A percentile compares a stretch with the other conserved stretches of the same genome.
These are phyloP conservation scores for Champsocephalus gunnari DNA, from an alignment of 2,797 vertebrate species.

Conservation along the genomic window DNA sequence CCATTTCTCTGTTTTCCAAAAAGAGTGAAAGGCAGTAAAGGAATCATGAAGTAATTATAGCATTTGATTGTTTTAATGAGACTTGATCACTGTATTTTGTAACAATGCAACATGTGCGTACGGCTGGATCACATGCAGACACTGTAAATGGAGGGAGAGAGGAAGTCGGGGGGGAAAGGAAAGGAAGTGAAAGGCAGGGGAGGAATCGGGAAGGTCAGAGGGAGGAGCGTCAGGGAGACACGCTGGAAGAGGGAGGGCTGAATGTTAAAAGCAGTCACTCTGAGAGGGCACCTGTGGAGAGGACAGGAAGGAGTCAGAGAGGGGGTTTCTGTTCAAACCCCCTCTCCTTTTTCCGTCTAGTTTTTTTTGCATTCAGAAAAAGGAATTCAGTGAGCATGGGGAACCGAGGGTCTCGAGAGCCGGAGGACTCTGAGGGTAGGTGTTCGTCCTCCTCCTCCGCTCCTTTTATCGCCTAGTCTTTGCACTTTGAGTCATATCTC, in stretches of 20 bases:
- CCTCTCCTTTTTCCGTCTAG: conserved; percentile 36
- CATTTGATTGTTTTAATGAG: no score
- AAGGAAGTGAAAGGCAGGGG: conserved; percentile 21
- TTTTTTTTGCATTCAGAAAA: conserved; percentile 27
- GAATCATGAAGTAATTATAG: no score
- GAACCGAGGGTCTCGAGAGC: conserved; percentile 78
- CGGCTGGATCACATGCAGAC: background rate
- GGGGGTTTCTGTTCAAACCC: conserved; percentile 62
- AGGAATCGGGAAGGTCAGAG: conserved; percentile 74
- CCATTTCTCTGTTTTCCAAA: no score
- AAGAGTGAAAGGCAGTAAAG: no score
- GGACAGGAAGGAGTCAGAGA: conserved; percentile 59
- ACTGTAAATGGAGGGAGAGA: conserved; percentile 14
- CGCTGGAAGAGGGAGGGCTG: conserved; percentile 65
- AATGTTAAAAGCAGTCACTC: conserved; percentile 67
- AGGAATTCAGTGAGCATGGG: conserved; percentile 75
- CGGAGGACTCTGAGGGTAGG: conserved; percentile 80
- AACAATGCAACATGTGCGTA: no score
- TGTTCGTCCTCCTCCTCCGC: conserved; percentile 39
- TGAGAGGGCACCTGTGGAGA: conserved; percentile 73
- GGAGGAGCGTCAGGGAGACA: conserved; percentile 71
- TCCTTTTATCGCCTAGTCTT: background rate
- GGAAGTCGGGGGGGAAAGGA: conserved; percentile 38
- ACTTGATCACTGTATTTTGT: no score
- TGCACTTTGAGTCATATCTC: conserved; percentile 45